Evolutionary conservation across 35 echinoderm and acorn worm species (phyloP).

Genomic region (Ptychodera flava): DNA sequence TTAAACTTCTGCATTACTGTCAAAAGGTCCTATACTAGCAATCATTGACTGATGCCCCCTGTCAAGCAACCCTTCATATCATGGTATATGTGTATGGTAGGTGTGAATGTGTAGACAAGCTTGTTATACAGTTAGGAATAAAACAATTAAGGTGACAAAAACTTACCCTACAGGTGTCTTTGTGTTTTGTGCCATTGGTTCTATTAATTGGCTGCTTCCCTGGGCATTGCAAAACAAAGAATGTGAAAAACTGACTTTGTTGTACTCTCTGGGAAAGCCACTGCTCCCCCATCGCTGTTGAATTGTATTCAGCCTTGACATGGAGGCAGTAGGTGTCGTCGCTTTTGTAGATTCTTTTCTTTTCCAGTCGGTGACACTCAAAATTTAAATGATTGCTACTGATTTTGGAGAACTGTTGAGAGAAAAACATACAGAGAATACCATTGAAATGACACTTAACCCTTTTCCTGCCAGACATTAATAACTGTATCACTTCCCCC

Average conservation of each 20-base stretch:
- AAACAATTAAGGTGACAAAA: background rate
- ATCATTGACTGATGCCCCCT: too few relatives aligned
- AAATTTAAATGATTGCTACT: background rate
- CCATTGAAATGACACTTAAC: too few relatives aligned
- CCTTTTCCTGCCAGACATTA: too few relatives aligned
- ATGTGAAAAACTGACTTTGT: background rate
- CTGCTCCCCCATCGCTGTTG: background rate
- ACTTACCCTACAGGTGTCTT: background rate
- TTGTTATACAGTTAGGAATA: too few relatives aligned
- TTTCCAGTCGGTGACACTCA: background rate
- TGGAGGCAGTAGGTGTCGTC: background rate
- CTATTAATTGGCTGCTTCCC: background rate
- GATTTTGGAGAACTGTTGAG: background rate
- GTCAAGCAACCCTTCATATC: too few relatives aligned
- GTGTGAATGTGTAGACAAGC: too few relatives aligned
- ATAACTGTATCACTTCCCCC: too few relatives aligned
- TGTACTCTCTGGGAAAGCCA: background rate
- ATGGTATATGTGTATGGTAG: too few relatives aligned
- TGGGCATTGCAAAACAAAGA: background rate
- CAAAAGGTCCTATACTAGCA: too few relatives aligned
- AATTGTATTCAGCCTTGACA: background rate
- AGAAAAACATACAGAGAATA: too few relatives aligned
- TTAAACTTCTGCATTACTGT: too few relatives aligned
- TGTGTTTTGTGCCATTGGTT: background rate
- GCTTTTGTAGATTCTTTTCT: background rate